A percentile compares a stretch with the other conserved stretches of the same genome.
phyloP scores from a whole-genome alignment of 2,797 vertebrate genomes.

The Poecile montanus region DNA sequence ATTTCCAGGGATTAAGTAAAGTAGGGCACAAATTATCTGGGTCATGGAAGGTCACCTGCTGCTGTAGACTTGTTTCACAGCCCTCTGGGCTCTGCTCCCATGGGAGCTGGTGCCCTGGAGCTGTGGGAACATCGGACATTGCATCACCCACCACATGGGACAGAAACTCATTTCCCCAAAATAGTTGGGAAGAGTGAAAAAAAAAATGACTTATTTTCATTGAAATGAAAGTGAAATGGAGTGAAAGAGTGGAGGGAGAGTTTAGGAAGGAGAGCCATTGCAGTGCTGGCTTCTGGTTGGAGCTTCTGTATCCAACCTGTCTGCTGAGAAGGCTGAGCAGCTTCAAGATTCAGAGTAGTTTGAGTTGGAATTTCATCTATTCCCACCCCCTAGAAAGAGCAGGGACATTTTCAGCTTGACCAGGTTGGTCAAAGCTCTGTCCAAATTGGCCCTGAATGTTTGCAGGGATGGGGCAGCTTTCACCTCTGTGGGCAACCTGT shows the following conservation, averaged over 20 bases:
- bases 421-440: not conserved
- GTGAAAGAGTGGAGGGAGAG: not conserved
- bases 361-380: not conserved
- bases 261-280: not conserved
- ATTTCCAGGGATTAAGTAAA: slow-evolving; percentile 71
- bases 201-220: not conserved
- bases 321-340: not conserved
- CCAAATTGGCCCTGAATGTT: not conserved
- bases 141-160: not conserved
- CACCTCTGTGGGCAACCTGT: not conserved
- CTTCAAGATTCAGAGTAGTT: not conserved
- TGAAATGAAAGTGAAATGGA: not conserved
- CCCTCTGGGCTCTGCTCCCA: not conserved
- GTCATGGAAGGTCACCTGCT: slow-evolving; percentile 28
- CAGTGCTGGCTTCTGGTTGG: not conserved
- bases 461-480: not conserved
- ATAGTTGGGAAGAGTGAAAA: not conserved
- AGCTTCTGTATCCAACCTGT: not conserved
- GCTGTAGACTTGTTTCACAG: not conserved
- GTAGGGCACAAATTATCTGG: slow-evolving; percentile 57
- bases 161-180: not conserved
- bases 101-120: not conserved
- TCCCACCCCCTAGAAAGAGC: not conserved
- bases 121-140: not conserved
- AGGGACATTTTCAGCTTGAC: not conserved